Base-by-base conservation (phyloP, 2,113 vertebrate species). In the Sigmodon hispidus region DNA sequence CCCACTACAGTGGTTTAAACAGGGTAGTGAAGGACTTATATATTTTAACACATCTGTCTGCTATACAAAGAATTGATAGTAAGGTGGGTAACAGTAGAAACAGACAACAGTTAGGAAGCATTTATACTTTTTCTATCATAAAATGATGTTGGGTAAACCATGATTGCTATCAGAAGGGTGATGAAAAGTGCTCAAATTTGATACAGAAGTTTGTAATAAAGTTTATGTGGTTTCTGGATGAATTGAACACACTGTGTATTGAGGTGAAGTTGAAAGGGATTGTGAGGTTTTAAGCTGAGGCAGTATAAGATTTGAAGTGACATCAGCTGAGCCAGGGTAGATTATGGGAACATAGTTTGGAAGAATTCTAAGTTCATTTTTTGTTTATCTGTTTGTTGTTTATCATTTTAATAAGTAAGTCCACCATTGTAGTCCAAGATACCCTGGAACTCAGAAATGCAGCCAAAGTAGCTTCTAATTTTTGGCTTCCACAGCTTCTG, bases 211-310 rank as follows among this genome's bases (percentile, higher is more conserved):
- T 92, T 15, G 36, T 93, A 22, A 50, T 36, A 87, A 31, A 52
- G 67, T 3, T 43, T 69, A 69, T 43, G 19, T 16, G 61, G 21
- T 85, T 94, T 95, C 55, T 96, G 92, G 19, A 90, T 73, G n/a
- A 55, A 96, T 0, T 89, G 29, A 26, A 2, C n/a, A 52, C 10
- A n/a, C n/a, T 19, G 0, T 87, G 21, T 59, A 3, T 65, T 16
- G 29, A 80, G 70, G 36, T n/a, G 22, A 4, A 48, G 52, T 9
- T 87, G 11, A 26, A 21, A 86, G n/a, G 80, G 75, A n/a, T 0
- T 12, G 9, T 84, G 65, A 93, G 13, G 2, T 80, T 50, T 81
- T 65, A 43, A 26, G 50, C 24, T 45, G 63, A 5, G 19, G 16
- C 89, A 88, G 43, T 16, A 26, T 48, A 96, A 6, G 0, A 1